Conservation (phyloP, 2,888 invertebrate genomes). For the Clitarchus hookeri region DNA sequence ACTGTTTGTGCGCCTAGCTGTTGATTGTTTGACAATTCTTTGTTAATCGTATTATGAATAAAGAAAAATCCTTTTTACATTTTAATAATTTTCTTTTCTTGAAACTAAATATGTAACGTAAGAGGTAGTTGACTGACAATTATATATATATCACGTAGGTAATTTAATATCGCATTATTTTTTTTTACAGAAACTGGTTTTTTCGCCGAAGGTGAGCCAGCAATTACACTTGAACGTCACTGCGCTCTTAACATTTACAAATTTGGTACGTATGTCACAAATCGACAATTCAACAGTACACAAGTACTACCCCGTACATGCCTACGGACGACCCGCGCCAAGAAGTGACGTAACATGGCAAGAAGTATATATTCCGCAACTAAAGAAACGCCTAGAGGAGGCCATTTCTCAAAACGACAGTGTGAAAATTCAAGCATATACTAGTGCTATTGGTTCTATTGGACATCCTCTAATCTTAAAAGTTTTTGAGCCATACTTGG, state of each 20-base stretch:
- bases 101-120: too few relatives aligned
- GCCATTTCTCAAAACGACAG: conserved; percentile 61
- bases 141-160: too few relatives aligned
- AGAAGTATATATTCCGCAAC: conserved; percentile 64
- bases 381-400: conserved; percentile 59
- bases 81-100: too few relatives aligned
- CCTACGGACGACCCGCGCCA: conserved; percentile 63
- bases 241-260: conserved; percentile 64
- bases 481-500: conserved; percentile 69
- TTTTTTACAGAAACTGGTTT: conserved; percentile 57
- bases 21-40: too few relatives aligned
- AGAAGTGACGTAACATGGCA: conserved; percentile 60
- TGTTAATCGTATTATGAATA: too few relatives aligned
- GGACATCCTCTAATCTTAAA: conserved; percentile 65
- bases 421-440: conserved; percentile 63
- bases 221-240: conserved; percentile 61
- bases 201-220: conserved; percentile 59
- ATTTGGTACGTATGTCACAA: conserved; percentile 64
- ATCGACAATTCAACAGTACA: conserved; percentile 63
- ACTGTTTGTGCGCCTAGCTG: too few relatives aligned
- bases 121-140: too few relatives aligned
- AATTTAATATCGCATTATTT: background rate
- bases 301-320: conserved; percentile 67
- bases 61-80: too few relatives aligned
- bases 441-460: conserved; percentile 67